phyloP scores from a whole-genome alignment of 2,797 vertebrate genomes.

The Tokudaia muenninki region DNA sequence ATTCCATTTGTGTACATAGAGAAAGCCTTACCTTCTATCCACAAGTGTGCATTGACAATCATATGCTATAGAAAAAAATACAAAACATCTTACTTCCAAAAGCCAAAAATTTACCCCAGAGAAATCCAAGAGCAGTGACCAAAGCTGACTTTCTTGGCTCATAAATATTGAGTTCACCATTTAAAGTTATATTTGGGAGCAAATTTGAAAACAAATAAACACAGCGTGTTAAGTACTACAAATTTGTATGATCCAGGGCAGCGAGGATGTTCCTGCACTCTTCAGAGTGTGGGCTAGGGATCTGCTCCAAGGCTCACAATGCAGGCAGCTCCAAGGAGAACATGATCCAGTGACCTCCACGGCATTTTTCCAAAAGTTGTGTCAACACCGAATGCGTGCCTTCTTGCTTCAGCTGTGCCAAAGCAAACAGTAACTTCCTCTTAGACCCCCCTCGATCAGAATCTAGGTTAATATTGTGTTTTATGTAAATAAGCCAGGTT shows the following conservation, averaged over 20 bases:
- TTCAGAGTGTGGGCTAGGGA: neutral
- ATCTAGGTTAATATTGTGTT: conserved; percentile 22
- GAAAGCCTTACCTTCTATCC: neutral
- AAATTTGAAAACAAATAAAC: conserved; percentile 8
- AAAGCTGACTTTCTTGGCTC: neutral
- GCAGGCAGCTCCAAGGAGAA: rapidly evolving
- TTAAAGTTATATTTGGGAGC: neutral
- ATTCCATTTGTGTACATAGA: neutral
- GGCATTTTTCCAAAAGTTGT: conserved; percentile 38
- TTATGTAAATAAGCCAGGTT: conserved; percentile 49
- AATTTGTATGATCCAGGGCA: neutral
- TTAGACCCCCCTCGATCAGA: neutral
- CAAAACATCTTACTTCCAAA: neutral
- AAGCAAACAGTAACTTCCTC: conserved; percentile 67
- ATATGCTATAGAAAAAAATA: neutral
- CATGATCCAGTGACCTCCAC: neutral
- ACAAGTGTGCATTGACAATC: neutral
- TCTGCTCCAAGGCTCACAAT: neutral
- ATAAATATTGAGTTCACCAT: neutral
- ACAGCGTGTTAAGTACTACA: neutral
- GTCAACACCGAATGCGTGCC: neutral
- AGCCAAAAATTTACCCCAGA: neutral
- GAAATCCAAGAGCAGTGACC: neutral
- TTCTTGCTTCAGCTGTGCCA: conserved; percentile 55
- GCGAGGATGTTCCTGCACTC: neutral